Base-by-base conservation (phyloP, 2,888 invertebrate species). In the Rhyacophila evoluta region DNA sequence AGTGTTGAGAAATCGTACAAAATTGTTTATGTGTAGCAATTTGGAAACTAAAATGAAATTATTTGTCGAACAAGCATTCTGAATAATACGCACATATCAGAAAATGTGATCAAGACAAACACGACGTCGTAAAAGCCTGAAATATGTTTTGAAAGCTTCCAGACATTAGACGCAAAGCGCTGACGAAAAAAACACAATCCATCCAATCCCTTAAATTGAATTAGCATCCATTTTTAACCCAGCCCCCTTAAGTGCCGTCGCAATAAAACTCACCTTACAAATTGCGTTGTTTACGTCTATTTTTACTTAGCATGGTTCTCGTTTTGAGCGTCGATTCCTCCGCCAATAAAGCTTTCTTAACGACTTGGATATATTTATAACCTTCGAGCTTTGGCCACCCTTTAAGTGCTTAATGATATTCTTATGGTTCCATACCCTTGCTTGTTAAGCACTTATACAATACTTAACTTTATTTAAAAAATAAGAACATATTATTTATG, bases 271-370 rank as follows among this genome's bases (percentile, higher is more conserved):
- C 71, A 71, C 71, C 71, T 71, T 36, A 71, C 71, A 71, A 71
- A 71, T 71, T 71, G 71, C 71, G 71, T 71, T 71, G 71, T 71
- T 71, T 71, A 71, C 71, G 71, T 71, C 71, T 37, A 19, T 71
- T 71, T 71, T 71, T 71, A 71, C 33, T 71, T 29, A 33, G 25
- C 29, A 71, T 71, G 36, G 36, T 71, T 37, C 71, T 25, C 29
- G 36, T 36, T 71, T 19, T 37, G 71, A 15, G 71, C 36, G 71
- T 37, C 71, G 27, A 71, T 71, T 71, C 36, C 19, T 33, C 28
- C 19, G 15, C 55, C 55, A 55, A 55, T 55, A 55, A 55, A 36
- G 71, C 71, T 29, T 37, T 15, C 37, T 33, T 25, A 55, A 55
- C 55, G 55, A 55, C 55, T 55, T 19, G 55, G 10, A 55, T 55